Percentiles rank a stretch among this genome's conserved stretches.
These are phyloP conservation scores for Paramormyrops kingsleyae DNA, from an alignment of 2,113 vertebrate species.

Conservation along the genomic window DNA sequence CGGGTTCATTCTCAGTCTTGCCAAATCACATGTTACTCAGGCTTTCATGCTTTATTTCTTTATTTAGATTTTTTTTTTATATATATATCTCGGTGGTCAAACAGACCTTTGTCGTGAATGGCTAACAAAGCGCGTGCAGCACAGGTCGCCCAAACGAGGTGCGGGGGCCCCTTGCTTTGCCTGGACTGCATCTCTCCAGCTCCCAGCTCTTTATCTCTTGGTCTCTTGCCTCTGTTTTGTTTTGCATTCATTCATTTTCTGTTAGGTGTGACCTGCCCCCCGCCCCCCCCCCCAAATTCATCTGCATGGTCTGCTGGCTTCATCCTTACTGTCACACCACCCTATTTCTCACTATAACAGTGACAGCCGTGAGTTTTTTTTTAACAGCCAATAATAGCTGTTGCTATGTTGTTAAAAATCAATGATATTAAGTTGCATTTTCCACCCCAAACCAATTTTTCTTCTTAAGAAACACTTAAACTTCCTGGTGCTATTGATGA, in stretches of 20 bases:
- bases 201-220: background rate
- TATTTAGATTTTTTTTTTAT: background rate
- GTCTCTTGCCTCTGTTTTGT: conserved; percentile 11
- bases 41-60: background rate
- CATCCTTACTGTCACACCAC: background rate
- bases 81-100: background rate
- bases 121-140: background rate
- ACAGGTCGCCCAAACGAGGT: background rate
- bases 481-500: background rate
- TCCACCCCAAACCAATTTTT: background rate
- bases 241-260: background rate
- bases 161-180: background rate
- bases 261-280: background rate
- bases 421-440: background rate
- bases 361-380: background rate
- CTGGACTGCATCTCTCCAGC: background rate
- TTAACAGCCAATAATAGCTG: background rate
- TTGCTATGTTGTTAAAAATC: background rate
- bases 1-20: background rate
- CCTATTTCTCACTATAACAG: background rate
- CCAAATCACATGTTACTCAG: background rate
- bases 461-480: background rate
- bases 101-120: too few relatives aligned
- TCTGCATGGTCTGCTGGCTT: background rate
- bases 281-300: background rate